Percentiles rank a stretch among this genome's conserved stretches.
These are phyloP conservation scores for Caerostris darwini DNA, from an alignment of 1,140 invertebrate genomes.

Conservation along the genomic window DNA sequence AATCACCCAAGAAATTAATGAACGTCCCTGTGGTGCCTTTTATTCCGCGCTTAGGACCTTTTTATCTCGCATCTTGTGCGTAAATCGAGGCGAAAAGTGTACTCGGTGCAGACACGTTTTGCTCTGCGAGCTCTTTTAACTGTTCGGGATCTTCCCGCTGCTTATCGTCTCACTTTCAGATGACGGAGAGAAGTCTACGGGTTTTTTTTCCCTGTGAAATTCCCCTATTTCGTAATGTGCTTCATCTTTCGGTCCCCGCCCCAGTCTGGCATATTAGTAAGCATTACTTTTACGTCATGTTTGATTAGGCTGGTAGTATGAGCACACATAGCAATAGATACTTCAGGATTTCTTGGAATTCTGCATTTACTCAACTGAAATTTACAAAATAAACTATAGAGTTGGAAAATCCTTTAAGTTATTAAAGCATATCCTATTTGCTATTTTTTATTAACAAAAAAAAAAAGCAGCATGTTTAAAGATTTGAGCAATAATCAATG, in stretches of 20 bases:
- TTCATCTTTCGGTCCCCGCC: background rate
- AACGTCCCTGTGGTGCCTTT: constrained; percentile 70
- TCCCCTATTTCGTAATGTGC: background rate
- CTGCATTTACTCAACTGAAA: too few relatives aligned
- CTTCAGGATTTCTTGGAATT: too few relatives aligned
- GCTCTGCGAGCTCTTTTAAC: constrained; percentile 44
- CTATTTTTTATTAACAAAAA: too few relatives aligned
- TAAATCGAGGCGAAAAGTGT: constrained; percentile 64
- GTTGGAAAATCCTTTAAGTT: too few relatives aligned
- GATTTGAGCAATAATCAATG: too few relatives aligned
- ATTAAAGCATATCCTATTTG: too few relatives aligned
- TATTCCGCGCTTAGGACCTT: constrained; percentile 58
- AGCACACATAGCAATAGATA: too few relatives aligned
- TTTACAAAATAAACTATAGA: too few relatives aligned
- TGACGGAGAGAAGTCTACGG: background rate
- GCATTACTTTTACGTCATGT: too few relatives aligned
- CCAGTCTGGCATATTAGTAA: too few relatives aligned
- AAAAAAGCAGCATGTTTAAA: too few relatives aligned
- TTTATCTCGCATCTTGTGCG: constrained; percentile 68
- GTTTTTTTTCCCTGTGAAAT: background rate
- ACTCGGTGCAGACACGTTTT: constrained; percentile 29
- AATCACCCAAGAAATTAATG: constrained; percentile 76
- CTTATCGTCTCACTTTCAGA: constrained; percentile 42
- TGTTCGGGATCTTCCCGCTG: constrained; percentile 23
- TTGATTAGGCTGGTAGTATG: too few relatives aligned